Evolutionary conservation across 2,113 vertebrate species (phyloP), one percentile per base, ranked within the genome.

Genomic region (Tragelaphus buxtoni): DNA sequence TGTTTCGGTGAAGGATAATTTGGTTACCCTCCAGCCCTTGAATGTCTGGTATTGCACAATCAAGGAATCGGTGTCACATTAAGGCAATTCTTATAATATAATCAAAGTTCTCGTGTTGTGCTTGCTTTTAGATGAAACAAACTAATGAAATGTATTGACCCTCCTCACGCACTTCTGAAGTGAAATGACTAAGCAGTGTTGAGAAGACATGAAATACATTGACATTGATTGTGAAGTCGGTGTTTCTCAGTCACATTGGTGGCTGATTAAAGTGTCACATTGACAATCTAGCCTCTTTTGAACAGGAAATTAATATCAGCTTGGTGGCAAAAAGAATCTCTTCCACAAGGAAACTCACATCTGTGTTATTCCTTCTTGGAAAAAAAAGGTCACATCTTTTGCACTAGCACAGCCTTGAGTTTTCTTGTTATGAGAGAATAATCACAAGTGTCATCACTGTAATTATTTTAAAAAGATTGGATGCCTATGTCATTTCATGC

Each of bases 61-160:
- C 97, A 98, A 97, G 94, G 97, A 98, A 98, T 90, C 49, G 28
- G 97, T 98, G 98, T 98, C 98, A 98, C 98, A 95, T 98, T 98
- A 98, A 98, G 97, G 98, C 98, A 97, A 98, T 98, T 97, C 97
- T 97, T 95, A 96, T 98, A 98, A 98, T 98, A 98, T 97, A 98
- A 98, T 98, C 98, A 98, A 98, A 98, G 98, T 98, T 98, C 96
- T 98, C 98, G 93, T 95, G 98, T 97, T 98, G 97, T 95, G 90
- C 96, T 98, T 97, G 98, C 98, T 98, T 98, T 98, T 96, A 98
- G 98, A 98, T 97, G 98, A 98, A 99, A 98, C 98, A 98, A 98
- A 98, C 98, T 98, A 98, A 99, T 99, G 98, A 99, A 98, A 98
- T 98, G 97, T 98, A 99, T 99, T 99, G 98, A 99, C 98, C 98